Percentiles rank a stretch among this genome's conserved stretches.
These are phyloP conservation scores for Psophia crepitans DNA, from an alignment of 2,113 vertebrate genomes.

Conservation along the genomic window DNA sequence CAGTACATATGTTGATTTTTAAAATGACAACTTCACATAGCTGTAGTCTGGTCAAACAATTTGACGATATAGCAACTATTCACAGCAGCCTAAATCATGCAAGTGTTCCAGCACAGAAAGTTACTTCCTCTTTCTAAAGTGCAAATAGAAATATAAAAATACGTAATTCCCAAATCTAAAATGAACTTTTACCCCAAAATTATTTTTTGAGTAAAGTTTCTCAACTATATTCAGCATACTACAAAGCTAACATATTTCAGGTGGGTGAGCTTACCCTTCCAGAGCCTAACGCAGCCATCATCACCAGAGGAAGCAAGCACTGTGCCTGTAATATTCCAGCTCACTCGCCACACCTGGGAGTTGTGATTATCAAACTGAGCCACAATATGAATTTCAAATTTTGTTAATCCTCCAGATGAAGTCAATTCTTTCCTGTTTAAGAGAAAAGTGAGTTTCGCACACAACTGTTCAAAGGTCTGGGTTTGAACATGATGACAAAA, in stretches of 20 bases:
- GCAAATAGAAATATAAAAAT: background rate
- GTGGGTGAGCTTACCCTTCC: conserved; percentile 86
- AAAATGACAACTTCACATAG: background rate
- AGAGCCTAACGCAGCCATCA: conserved; percentile 94
- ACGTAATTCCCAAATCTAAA: background rate
- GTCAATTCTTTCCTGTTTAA: conserved; percentile 86
- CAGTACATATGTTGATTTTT: background rate
- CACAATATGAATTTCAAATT: conserved; percentile 93
- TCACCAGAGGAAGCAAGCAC: conserved; percentile 96
- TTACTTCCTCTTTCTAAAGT: background rate
- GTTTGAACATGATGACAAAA: background rate
- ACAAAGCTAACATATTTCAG: background rate
- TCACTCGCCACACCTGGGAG: conserved; percentile 96
- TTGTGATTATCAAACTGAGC: conserved; percentile 98
- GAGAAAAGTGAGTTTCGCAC: background rate
- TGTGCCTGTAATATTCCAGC: conserved; percentile 98
- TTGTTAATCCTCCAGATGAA: conserved; percentile 86
- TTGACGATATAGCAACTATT: background rate
- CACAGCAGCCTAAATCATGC: background rate
- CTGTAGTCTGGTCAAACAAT: background rate
- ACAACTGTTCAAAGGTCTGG: background rate
- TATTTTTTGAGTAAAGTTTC: background rate
- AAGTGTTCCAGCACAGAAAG: background rate
- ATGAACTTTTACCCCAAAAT: background rate
- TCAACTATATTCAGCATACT: background rate